These are phyloP conservation scores for Poicephalus meyeri DNA, from an alignment of 2,113 vertebrate genomes.

Conservation along the genomic window DNA sequence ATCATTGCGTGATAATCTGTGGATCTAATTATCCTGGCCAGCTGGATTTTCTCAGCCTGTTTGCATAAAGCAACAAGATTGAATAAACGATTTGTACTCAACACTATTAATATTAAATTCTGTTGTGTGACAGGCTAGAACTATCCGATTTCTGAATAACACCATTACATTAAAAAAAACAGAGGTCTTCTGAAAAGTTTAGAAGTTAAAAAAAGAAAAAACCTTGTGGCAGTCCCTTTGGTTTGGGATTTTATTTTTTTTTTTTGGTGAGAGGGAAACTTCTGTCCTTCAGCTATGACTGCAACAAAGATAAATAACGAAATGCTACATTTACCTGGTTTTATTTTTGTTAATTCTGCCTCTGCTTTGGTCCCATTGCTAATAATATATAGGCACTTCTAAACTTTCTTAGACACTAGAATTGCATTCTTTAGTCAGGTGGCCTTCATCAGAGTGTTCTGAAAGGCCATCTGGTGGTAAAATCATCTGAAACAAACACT, in stretches of 20 bases:
- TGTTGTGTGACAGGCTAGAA: background rate
- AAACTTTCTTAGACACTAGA: background rate
- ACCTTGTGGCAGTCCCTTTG: background rate
- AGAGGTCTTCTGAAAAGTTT: background rate
- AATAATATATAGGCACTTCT: background rate
- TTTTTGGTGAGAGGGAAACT: background rate
- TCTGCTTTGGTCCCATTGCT: background rate
- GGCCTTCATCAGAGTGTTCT: conserved; percentile 35
- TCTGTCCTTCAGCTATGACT: background rate
- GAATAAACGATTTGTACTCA: conserved; percentile 9
- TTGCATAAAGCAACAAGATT: conserved; percentile 24
- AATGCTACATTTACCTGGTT: background rate
- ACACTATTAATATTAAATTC: background rate
- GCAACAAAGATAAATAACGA: background rate
- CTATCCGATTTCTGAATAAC: background rate
- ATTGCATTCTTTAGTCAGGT: conserved; percentile 49
- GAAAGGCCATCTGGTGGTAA: conserved; percentile 50
- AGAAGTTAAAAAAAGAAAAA: background rate
- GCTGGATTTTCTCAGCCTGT: conserved; percentile 49
- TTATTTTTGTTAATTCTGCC: background rate
- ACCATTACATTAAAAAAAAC: background rate
- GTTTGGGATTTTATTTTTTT: too few species aligned
- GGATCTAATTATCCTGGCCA: conserved; percentile 51
- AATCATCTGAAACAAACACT: conserved; percentile 48
- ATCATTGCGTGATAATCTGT: conserved; percentile 54